Evolutionary conservation across 2,888 invertebrate species (phyloP), one percentile per base, ranked within the genome.

Genomic region (Caradrina clavipalpis): DNA sequence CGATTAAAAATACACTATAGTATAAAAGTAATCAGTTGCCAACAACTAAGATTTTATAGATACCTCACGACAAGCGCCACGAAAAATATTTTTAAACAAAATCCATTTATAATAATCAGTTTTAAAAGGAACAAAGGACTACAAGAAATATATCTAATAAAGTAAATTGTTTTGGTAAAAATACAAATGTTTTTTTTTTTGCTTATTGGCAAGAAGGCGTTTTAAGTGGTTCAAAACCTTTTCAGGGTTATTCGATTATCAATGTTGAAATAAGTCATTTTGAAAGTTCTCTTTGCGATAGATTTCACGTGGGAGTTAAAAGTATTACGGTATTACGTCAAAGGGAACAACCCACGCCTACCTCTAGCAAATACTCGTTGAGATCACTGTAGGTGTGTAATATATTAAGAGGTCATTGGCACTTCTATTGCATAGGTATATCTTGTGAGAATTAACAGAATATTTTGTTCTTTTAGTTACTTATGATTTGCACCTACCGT

Each of bases 271-370:
- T 39, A 49, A 49, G 39, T 21, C 8, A 49, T 42, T 55, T 42
- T 15, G 62, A 39, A 39, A 54, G 47, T 70, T 54, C 1, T 47
- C 22, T 15, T 47, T 15, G 21, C 4, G n/a, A 31, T 19, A n/a
- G 3, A 49, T 49, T 49, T 1, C 47, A 55, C 31, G 49, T 63
- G 70, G 70, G 70, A 50, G 54, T 62, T 13, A 21, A 59, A 69
- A n/a, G n/a, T 11, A 2, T 11, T 49, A n/a, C n/a, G 1, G 19
- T 22, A 21, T 39, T 13, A 55, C n/a, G 39, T 54, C n/a, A 31
- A 62, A 54, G 11, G 11, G 17, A 42, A 54, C 4, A 11, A 15
- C 11, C 2, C 10, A 53, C 39, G 42, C 49, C 47, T 54, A 55
- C 19, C 17, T 21, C 51, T 13, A 31, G 21, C 22, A 35, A 17